phyloP scores from a whole-genome alignment of 2,797 vertebrate genomes.

The Sebastes steindachneri region DNA sequence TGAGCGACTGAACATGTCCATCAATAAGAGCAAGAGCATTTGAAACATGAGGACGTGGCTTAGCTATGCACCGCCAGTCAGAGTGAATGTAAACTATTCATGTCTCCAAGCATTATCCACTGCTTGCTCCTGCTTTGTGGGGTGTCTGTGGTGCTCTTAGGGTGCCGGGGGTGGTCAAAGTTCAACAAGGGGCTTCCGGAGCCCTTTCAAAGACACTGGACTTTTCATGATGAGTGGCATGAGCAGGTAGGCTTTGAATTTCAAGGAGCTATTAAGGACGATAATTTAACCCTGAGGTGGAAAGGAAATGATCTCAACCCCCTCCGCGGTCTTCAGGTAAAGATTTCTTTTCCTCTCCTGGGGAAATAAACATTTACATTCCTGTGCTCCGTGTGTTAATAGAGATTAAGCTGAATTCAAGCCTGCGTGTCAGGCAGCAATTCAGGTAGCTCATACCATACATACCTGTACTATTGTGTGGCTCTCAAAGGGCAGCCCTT shows the following conservation, averaged over 20 bases:
- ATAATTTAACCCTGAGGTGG: slow-evolving; percentile 42
- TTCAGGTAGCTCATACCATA: slow-evolving; percentile 83
- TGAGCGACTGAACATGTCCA: slow-evolving; percentile 52
- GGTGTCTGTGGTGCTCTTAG: slow-evolving; percentile 44
- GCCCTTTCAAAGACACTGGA: slow-evolving; percentile 45
- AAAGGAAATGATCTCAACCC: slow-evolving; percentile 52
- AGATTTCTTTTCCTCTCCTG: slow-evolving; percentile 25
- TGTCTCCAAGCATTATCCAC: slow-evolving; percentile 63
- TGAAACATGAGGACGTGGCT: slow-evolving; percentile 70
- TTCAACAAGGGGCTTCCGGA: slow-evolving; percentile 45
- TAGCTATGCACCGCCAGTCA: slow-evolving; percentile 58
- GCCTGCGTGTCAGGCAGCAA: slow-evolving; percentile 77
- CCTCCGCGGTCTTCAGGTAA: slow-evolving; percentile 45
- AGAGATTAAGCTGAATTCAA: slow-evolving; percentile 77
- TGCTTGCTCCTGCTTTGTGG: slow-evolving; percentile 38
- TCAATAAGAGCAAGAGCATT: slow-evolving; percentile 63
- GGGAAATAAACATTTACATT: slow-evolving; percentile 79
- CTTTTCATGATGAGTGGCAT: slow-evolving; percentile 34
- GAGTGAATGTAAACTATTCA: slow-evolving; percentile 73
- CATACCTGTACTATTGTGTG: slow-evolving; percentile 78
- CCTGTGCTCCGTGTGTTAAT: slow-evolving; percentile 69
- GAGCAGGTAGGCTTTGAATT: slow-evolving; percentile 33
- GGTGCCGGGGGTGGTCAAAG: slow-evolving; percentile 48
- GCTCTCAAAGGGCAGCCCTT: slow-evolving; percentile 70
- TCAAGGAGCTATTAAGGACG: slow-evolving; percentile 25